These are phyloP conservation scores for Polietes domitor DNA, from an alignment of 2,888 invertebrate species.

Conservation along the genomic window DNA sequence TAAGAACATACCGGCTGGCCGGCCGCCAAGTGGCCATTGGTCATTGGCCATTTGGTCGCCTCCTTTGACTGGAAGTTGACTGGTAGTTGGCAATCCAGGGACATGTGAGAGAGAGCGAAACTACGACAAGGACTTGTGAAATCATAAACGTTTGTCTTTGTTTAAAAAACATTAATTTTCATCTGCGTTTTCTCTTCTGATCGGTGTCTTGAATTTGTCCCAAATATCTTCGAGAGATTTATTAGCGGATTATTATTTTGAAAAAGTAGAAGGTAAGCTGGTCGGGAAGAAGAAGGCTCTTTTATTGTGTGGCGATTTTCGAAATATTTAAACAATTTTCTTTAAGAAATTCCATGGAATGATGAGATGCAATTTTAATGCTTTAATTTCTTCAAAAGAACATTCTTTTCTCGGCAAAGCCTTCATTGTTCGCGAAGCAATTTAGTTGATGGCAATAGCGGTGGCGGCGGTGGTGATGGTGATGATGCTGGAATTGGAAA, in stretches of 20 bases:
- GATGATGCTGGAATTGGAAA: too few species aligned
- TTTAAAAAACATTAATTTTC: constrained; percentile 64
- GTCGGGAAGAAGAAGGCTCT: neutral
- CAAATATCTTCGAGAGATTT: constrained; percentile 58
- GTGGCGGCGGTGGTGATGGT: neutral
- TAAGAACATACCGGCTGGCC: constrained; percentile 27
- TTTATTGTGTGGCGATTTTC: constrained; percentile 30
- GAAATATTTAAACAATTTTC: constrained; percentile 52
- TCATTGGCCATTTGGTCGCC: constrained; percentile 12
- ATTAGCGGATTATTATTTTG: constrained; percentile 55
- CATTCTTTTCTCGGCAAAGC: neutral
- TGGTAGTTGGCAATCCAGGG: neutral
- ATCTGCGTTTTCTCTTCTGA: constrained; percentile 18
- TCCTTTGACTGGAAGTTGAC: neutral
- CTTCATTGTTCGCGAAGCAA: constrained; percentile 46
- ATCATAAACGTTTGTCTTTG: constrained; percentile 65
- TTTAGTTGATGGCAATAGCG: neutral
- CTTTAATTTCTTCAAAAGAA: constrained; percentile 19
- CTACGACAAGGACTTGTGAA: constrained; percentile 58
- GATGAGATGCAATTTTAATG: constrained; percentile 25
- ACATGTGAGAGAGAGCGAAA: constrained; percentile 3
- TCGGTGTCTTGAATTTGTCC: constrained; percentile 55
- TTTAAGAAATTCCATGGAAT: constrained; percentile 28
- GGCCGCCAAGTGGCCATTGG: neutral
- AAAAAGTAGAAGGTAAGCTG: neutral